Evolutionary conservation across 2,888 invertebrate genomes (phyloP).

Genomic region (Elysia crispata): DNA sequence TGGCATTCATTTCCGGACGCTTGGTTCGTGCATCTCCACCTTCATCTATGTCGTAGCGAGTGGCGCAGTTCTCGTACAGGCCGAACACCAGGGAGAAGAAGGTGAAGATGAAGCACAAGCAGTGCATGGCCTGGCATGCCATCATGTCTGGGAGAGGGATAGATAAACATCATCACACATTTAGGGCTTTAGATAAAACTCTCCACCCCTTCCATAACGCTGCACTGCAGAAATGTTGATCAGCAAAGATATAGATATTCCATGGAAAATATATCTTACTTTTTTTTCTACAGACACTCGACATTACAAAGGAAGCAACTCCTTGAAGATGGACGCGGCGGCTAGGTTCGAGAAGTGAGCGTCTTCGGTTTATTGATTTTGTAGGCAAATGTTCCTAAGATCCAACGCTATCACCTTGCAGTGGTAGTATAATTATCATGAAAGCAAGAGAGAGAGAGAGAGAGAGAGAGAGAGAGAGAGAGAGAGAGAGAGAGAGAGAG

Average conservation of each 20-base stretch:
- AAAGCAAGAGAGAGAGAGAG: neutral
- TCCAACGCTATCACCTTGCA: neutral
- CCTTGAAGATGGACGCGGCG: too few species aligned
- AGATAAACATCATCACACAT: too few species aligned
- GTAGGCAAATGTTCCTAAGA: too few species aligned
- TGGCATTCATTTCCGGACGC: slow-evolving; percentile 44
- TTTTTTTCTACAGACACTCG: too few species aligned
- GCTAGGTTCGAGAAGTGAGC: too few species aligned
- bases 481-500: slow-evolving; percentile 3
- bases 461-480: slow-evolving; percentile 1
- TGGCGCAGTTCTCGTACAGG: slow-evolving; percentile 48
- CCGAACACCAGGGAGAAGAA: slow-evolving; percentile 44
- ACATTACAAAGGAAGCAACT: too few species aligned
- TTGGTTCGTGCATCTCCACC: slow-evolving; percentile 40
- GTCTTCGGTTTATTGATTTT: too few species aligned
- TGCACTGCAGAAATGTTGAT: too few species aligned
- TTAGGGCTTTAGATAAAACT: too few species aligned
- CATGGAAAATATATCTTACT: too few species aligned
- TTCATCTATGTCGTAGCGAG: slow-evolving; percentile 43
- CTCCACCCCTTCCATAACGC: too few species aligned
- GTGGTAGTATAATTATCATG: neutral
- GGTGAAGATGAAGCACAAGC: slow-evolving; percentile 45
- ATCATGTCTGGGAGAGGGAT: slow-evolving; percentile 26
- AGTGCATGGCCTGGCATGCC: slow-evolving; percentile 45
- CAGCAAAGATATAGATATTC: too few species aligned